A percentile compares a stretch with the other conserved stretches of the same genome.
These are phyloP conservation scores for Stomatorhinus ivindoensis DNA, from an alignment of 2,113 vertebrate species.

Conservation along the genomic window DNA sequence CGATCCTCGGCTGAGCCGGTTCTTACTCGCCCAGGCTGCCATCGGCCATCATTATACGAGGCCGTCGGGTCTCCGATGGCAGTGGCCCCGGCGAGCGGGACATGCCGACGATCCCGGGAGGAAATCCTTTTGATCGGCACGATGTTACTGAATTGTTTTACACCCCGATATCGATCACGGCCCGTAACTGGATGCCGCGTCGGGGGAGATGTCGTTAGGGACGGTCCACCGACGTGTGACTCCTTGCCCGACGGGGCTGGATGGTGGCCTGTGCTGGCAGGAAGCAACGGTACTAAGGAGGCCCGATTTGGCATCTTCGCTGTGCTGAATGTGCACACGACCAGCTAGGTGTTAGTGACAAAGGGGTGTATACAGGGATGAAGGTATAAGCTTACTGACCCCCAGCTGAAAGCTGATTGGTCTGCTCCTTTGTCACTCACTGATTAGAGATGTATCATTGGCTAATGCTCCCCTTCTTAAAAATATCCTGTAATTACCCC, in stretches of 20 bases:
- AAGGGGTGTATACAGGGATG: neutral
- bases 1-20: neutral
- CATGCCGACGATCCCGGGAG: conserved; percentile 11
- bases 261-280: neutral
- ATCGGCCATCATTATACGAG: conserved; percentile 52
- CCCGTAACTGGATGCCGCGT: conserved; percentile 27
- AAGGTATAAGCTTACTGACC: neutral
- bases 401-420: neutral
- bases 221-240: conserved; percentile 20
- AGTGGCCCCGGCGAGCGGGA: neutral
- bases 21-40: conserved; percentile 26
- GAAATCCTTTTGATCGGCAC: conserved; percentile 41
- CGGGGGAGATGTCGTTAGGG: conserved; percentile 25
- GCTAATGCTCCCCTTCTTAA: neutral
- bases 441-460: neutral
- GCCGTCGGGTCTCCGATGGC: conserved; percentile 44
- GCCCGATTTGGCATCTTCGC: neutral
- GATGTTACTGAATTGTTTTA: conserved; percentile 32
- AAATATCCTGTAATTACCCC: neutral
- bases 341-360: neutral
- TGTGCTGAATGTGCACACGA: neutral
- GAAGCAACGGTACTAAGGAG: neutral
- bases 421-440: neutral
- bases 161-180: conserved; percentile 31
- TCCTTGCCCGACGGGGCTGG: neutral